Conservation (phyloP, 2,113 vertebrate species). For the Mustela lutreola region DNA sequence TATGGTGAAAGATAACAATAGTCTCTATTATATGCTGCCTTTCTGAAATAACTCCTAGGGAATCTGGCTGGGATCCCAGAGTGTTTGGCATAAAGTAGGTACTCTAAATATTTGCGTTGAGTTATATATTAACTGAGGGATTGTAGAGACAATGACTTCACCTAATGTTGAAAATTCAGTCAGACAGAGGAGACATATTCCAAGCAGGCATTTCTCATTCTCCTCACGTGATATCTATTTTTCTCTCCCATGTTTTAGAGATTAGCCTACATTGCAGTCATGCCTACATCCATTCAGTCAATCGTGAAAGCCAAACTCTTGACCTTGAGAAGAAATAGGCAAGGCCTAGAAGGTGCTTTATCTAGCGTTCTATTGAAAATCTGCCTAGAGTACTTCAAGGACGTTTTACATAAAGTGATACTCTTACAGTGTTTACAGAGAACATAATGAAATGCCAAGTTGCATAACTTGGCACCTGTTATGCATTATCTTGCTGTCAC, state of each 20-base stretch:
- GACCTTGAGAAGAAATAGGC: not conserved
- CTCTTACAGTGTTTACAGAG: conserved; percentile 57
- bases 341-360: not conserved
- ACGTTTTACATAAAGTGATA: not conserved
- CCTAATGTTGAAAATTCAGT: not conserved
- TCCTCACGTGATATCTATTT: not conserved
- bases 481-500: not conserved
- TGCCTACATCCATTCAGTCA: not conserved
- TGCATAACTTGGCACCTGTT: not conserved
- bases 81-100: not conserved
- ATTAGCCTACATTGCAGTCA: not conserved
- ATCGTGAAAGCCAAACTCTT: not conserved
- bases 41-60: not conserved
- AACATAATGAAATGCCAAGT: conserved; percentile 53
- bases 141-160: not conserved
- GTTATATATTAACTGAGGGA: not conserved
- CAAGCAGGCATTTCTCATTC: not conserved
- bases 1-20: not conserved
- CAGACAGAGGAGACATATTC: not conserved
- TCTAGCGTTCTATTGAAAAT: not conserved
- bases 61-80: not conserved
- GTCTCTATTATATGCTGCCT: not conserved
- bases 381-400: conserved; percentile 15
- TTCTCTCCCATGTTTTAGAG: not conserved
- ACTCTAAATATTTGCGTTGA: not conserved